Evolutionary conservation across 1,140 invertebrate genomes (phyloP).

Genomic region (Cydia fagiglandana): DNA sequence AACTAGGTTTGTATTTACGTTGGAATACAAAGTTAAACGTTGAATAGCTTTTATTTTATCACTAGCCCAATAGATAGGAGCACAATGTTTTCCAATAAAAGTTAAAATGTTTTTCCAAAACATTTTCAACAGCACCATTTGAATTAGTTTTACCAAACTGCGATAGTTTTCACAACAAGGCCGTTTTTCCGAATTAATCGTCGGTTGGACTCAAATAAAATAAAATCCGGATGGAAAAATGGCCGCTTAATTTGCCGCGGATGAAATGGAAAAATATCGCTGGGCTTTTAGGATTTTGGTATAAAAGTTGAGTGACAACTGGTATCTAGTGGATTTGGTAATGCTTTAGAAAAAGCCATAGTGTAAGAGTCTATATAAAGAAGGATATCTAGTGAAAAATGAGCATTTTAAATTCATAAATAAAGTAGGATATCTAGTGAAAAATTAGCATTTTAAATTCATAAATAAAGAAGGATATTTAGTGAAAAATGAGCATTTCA

Average conservation of each 20-base stretch:
- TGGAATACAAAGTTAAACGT: no score
- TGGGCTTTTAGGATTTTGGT: neutral
- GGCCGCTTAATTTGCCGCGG: neutral
- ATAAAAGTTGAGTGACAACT: neutral
- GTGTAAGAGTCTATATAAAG: no score
- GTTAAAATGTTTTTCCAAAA: neutral
- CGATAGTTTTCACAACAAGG: slow-evolving; percentile 2
- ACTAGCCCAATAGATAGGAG: neutral
- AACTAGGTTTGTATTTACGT: no score
- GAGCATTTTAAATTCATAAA: no score
- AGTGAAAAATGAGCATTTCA: no score
- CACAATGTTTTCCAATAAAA: neutral
- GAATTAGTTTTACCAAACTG: slow-evolving; percentile 6
- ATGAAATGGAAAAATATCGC: slow-evolving; percentile 22
- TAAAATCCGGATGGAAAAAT: neutral
- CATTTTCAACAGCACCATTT: slow-evolving; percentile 7
- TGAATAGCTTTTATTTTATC: no score
- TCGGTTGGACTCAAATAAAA: neutral
- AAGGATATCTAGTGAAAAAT: no score
- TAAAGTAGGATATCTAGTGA: no score
- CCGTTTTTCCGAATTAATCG: slow-evolving; percentile 20
- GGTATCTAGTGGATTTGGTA: neutral
- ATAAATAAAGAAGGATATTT: no score
- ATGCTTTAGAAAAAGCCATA: neutral
- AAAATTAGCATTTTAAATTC: no score